Base-by-base conservation (phyloP, 2,797 vertebrate genomes). In the Rallus crepitans region DNA sequence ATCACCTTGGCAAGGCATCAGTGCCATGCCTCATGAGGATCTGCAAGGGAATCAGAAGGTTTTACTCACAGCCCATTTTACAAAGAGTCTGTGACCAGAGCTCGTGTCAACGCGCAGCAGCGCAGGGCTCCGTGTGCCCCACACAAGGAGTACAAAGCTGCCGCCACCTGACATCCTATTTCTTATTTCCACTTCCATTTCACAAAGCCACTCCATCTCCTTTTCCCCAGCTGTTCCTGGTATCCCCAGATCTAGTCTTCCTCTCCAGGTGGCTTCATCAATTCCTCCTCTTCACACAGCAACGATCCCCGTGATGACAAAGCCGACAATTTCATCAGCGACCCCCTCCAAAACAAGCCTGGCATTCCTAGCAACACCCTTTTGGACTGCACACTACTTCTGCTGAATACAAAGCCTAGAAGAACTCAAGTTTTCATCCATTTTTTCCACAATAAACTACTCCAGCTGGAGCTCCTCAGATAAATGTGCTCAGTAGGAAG, bases 261-360 rank as follows among this genome's bases (percentile, higher is more conserved):
- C 56, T 53, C 71, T 84, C 77, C 81, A 87, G 79, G 37, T 14
- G 57, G 64, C 52, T 87, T 35, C 56, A 69, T 50, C 77, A 70
- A 12, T 52, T 63, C 86, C n/a, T 53, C 89, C 87, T 42, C 72
- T 84, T 21, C 35, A 80, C 4, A 27, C 24, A 90, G 42, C 60
- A 70, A 2, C 0, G 0, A 71, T 5, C 0, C 0, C 71, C 45
- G 72, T 7, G 50, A 81, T 42, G 52, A 55, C 80, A 90, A 70
- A 87, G 79, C 30, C 63, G 6, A 45, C 4, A 6, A 47, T 24
- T 55, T 64, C 45, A 21, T 45, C 55, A 35, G 35, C 77, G 31
- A 52, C 50, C 50, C 59, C 71, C 65, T 28, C 66, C 66, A 89
- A 39, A 66, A 1, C 0, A 55, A 79, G 12, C 0, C 0, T 11